phyloP scores from a whole-genome alignment of 1,140 invertebrate species.

The Charaxes varanes region DNA sequence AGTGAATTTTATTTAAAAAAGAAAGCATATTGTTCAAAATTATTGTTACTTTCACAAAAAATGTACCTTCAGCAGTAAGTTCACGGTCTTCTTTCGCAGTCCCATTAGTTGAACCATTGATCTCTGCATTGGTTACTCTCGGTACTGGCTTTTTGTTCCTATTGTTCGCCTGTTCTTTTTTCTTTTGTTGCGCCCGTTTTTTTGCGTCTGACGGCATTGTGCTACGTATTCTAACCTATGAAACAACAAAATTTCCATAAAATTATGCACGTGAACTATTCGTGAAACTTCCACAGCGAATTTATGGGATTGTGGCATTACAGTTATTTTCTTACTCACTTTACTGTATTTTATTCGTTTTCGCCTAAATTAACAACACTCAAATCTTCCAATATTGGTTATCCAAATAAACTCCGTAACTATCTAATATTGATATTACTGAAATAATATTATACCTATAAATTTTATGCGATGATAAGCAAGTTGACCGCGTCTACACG shows the following conservation, averaged over 20 bases:
- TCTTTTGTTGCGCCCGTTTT: constrained; percentile 97
- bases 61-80: constrained; percentile 74
- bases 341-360: neutral
- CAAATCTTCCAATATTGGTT: neutral
- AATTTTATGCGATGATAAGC: constrained; percentile 39
- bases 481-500: constrained; percentile 62
- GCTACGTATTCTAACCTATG: constrained; percentile 23
- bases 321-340: constrained; percentile 11
- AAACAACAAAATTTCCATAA: constrained; percentile 20
- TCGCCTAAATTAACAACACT: neutral
- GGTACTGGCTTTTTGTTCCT: constrained; percentile 79
- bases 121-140: constrained; percentile 69
- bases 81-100: constrained; percentile 52
- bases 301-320: constrained; percentile 11
- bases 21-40: neutral
- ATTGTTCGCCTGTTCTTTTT: constrained; percentile 94
- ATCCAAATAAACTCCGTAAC: neutral
- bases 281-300: constrained; percentile 18
- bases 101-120: constrained; percentile 72
- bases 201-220: constrained; percentile 97
- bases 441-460: constrained; percentile 33
- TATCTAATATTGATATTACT: constrained; percentile 3
- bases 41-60: neutral
- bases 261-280: constrained; percentile 22
- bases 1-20: too few species aligned